Percentiles rank a stretch among this genome's conserved stretches.
These are phyloP conservation scores for Melikaiella ostensackeni DNA, from an alignment of 2,888 invertebrate species.

Conservation along the genomic window DNA sequence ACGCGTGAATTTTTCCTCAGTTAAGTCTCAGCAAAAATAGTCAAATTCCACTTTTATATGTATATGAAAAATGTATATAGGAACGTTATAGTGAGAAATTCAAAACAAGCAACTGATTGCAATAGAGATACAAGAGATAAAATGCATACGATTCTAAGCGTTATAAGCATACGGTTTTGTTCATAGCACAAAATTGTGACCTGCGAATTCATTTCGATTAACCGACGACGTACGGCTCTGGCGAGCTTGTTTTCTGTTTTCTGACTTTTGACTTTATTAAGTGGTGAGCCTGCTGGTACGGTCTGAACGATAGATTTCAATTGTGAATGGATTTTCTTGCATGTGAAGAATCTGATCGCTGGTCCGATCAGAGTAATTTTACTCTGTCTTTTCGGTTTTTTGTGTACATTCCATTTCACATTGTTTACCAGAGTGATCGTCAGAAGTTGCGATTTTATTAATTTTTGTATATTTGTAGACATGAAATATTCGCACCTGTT, in stretches of 20 bases:
- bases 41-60: not conserved
- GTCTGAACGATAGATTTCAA: conserved; percentile 43
- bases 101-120: not conserved
- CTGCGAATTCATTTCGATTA: conserved; percentile 28
- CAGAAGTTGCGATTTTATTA: not conserved
- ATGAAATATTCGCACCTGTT: not conserved
- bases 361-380: conserved; percentile 62
- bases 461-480: conserved; percentile 2
- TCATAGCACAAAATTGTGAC: conserved; percentile 53
- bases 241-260: not conserved
- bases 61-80: too few species aligned
- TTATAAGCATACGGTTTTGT: conserved; percentile 22
- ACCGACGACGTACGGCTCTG: conserved; percentile 3
- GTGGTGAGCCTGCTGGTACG: conserved; percentile 60
- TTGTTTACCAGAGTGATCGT: not conserved
- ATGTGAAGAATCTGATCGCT: conserved; percentile 62
- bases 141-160: conserved; percentile 6
- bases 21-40: not conserved
- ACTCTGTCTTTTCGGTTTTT: conserved; percentile 39
- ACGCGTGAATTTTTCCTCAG: conserved; percentile 50
- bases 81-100: not conserved
- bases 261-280: not conserved
- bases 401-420: conserved; percentile 9
- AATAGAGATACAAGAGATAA: conserved; percentile 4
- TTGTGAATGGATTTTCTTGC: conserved; percentile 33